Evolutionary conservation across 2,888 invertebrate species (phyloP).

Genomic region (Eugnorisma glareosa): DNA sequence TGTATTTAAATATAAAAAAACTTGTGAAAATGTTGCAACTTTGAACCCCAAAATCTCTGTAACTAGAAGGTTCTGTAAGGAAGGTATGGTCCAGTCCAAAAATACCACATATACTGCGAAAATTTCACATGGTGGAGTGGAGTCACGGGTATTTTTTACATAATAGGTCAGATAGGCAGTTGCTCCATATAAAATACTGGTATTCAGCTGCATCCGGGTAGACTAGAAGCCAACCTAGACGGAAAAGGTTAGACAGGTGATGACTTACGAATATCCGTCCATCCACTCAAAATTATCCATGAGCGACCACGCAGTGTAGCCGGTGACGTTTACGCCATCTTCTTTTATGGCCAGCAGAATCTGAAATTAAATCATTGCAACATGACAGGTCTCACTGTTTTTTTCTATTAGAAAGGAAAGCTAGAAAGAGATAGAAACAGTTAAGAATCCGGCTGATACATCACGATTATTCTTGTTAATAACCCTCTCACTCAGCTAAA

Average conservation of each 20-base stretch:
- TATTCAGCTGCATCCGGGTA: background rate
- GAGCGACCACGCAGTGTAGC: conserved; percentile 91
- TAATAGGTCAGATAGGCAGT: background rate
- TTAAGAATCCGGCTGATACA: background rate
- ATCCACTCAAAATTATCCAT: conserved; percentile 92
- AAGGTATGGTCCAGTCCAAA: too few species aligned
- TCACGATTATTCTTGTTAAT: background rate
- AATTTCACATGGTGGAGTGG: too few species aligned
- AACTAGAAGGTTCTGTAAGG: too few species aligned
- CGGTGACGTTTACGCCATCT: conserved; percentile 85
- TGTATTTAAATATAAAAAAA: too few species aligned
- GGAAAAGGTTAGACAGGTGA: background rate
- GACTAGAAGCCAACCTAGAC: background rate
- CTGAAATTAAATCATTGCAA: conserved; percentile 4
- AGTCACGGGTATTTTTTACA: too few species aligned
- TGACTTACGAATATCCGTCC: conserved; percentile 82
- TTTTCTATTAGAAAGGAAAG: background rate
- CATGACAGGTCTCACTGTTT: background rate
- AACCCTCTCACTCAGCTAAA: background rate
- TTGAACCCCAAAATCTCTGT: too few species aligned
- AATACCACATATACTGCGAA: too few species aligned
- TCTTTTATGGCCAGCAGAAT: conserved; percentile 79
- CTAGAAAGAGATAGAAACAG: background rate
- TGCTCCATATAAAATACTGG: background rate
- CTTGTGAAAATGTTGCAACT: too few species aligned